Conservation (phyloP, 1,140 invertebrate species). For the Physella acuta region DNA sequence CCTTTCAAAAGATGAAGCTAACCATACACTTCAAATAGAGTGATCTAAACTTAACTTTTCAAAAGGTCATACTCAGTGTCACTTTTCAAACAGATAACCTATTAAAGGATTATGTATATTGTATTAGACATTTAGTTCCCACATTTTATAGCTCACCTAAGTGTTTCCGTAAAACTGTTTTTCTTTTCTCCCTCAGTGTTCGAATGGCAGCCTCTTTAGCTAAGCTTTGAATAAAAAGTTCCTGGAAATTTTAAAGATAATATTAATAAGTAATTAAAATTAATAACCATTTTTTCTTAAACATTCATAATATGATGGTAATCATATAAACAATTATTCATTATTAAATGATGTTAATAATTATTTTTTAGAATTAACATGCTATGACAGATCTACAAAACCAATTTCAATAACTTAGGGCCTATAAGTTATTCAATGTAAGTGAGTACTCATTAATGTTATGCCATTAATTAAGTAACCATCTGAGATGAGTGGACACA, state of each 20-base stretch:
- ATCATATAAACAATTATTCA: neutral
- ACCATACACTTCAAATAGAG: no score
- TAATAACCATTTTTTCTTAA: neutral
- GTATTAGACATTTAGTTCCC: no score
- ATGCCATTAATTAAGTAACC: no score
- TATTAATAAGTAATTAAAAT: neutral
- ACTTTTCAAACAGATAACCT: no score
- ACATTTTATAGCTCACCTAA: no score
- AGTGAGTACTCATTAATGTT: no score
- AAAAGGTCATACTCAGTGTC: no score
- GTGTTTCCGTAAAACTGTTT: slow-evolving; percentile 16
- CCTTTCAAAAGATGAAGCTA: neutral
- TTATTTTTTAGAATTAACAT: neutral
- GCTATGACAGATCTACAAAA: neutral
- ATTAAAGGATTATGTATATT: no score
- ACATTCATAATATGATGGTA: neutral
- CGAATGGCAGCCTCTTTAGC: slow-evolving; percentile 11
- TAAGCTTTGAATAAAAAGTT: slow-evolving; percentile 20
- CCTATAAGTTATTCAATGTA: no score
- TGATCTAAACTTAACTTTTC: no score
- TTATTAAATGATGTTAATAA: neutral
- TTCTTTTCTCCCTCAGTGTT: slow-evolving; percentile 12
- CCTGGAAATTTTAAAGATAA: neutral
- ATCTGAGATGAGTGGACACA: no score
- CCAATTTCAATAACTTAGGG: neutral